Evolutionary conservation across 2,797 vertebrate species (phyloP), one percentile per base, ranked within the genome.

Genomic region (Pteronotus mesoamericanus): DNA sequence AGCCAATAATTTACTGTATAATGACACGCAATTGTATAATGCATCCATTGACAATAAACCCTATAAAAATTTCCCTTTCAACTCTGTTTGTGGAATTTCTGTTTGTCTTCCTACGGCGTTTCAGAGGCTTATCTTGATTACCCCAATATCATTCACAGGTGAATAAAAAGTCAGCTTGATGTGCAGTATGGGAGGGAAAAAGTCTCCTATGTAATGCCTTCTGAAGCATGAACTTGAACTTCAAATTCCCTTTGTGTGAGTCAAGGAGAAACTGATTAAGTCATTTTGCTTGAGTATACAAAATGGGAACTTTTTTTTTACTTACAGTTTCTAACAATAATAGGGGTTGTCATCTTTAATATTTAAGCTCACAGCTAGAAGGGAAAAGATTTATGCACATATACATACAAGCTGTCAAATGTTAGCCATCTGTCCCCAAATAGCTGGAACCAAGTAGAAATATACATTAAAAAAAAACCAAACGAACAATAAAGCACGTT

Each of bases 201-300:
- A 39, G 75, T 37, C 75, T 85, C 55, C 64, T 89, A 46, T 51
- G 37, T 55, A 93, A 93, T 80, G 75, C 79, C 42, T 86, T 95
- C 83, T 19, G 89, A 77, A 92, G 64, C 84, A 55, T 64, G 75
- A 96, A 94, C 95, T 95, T 91, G 48, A 78, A 94, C 90, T 94
- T 93, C 86, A 84, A 59, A 94, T 92, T 95, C 90, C 83, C 79
- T 96, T 84, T 95, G 94, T 77, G 86, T 61, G 85, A 96, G 95
- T 96, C 95, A 96, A 96, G 96, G 97, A 93, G 93, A 95, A 97
- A 89, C 42, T 69, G 96, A 96, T 96, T 80, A 95, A 95, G 93
- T 96, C 94, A 96, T 96, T 95, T 91, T 96, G 95, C 92, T 86
- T 96, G 85, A 92, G 86, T 89, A 89, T 78, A 97, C 95, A 95